A percentile compares a stretch with the other conserved stretches of the same genome.
Conservation (phyloP, 2,113 vertebrate genomes). For the Eulacestoma nigropectus region DNA sequence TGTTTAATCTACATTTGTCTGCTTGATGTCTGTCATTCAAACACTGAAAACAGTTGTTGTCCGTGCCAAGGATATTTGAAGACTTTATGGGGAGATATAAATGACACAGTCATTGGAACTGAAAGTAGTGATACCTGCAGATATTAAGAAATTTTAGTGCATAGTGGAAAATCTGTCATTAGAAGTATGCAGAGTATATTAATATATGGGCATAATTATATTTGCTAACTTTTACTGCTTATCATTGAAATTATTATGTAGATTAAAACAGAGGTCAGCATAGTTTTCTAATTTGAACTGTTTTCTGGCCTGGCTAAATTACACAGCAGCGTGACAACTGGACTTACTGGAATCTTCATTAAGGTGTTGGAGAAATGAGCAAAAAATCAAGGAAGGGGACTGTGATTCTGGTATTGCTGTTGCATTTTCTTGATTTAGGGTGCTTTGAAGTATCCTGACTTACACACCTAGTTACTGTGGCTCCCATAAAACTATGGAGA, state of each 20-base stretch:
- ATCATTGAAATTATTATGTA: not conserved
- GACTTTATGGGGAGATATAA: not conserved
- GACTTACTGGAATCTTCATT: not conserved
- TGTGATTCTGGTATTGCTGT: not conserved
- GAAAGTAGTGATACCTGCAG: not conserved
- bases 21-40: not conserved
- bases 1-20: not conserved
- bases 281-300: not conserved
- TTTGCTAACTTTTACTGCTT: not conserved
- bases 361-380: not conserved
- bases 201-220: not conserved
- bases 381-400: not conserved
- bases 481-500: not conserved
- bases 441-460: not conserved
- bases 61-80: not conserved
- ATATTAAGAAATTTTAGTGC: not conserved
- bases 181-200: not conserved
- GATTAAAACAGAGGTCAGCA: not conserved
- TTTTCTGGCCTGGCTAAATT: not conserved
- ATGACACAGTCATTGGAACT: not conserved
- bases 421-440: not conserved
- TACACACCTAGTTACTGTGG: not conserved
- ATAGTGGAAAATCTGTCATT: not conserved
- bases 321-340: too few species aligned
- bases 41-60: not conserved